phyloP scores from a whole-genome alignment of 2,888 invertebrate genomes.

The Cantharis flavilabris region DNA sequence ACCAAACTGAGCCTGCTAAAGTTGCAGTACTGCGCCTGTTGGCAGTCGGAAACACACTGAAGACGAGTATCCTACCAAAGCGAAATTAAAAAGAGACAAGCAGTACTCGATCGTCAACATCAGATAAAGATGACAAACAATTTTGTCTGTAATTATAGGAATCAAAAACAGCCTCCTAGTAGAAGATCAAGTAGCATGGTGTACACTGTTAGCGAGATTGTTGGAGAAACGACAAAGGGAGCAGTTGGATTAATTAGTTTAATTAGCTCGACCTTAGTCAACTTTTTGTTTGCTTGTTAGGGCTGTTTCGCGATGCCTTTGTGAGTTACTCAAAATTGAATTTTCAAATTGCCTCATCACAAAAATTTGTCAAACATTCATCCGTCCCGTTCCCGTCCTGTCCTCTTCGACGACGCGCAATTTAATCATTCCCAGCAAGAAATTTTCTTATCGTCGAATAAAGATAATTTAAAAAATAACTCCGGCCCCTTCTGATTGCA shows the following conservation, averaged over 20 bases:
- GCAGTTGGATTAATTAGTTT: slow-evolving; percentile 53
- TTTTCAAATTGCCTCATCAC: neutral
- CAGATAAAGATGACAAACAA: slow-evolving; percentile 39
- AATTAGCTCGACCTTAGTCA: slow-evolving; percentile 47
- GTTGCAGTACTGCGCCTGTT: slow-evolving; percentile 44
- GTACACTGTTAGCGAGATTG: slow-evolving; percentile 52
- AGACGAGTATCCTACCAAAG: slow-evolving; percentile 52
- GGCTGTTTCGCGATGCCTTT: slow-evolving; percentile 13
- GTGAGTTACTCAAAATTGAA: neutral
- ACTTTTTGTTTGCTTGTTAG: slow-evolving; percentile 33
- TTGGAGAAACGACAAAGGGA: slow-evolving; percentile 48
- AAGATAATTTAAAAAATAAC: neutral
- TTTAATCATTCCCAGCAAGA: neutral
- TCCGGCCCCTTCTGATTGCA: neutral
- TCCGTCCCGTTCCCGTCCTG: neutral
- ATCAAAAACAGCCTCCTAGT: slow-evolving; percentile 55
- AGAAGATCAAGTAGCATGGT: slow-evolving; percentile 54
- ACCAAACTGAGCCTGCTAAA: slow-evolving; percentile 36
- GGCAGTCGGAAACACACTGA: slow-evolving; percentile 53
- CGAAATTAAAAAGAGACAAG: slow-evolving; percentile 45
- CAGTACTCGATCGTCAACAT: slow-evolving; percentile 35
- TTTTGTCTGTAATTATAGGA: slow-evolving; percentile 53
- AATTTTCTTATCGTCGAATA: neutral
- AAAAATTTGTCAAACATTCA: neutral
- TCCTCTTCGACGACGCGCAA: neutral